These are phyloP conservation scores for Leucophora obtusa DNA, from an alignment of 2,888 invertebrate genomes.

Conservation along the genomic window DNA sequence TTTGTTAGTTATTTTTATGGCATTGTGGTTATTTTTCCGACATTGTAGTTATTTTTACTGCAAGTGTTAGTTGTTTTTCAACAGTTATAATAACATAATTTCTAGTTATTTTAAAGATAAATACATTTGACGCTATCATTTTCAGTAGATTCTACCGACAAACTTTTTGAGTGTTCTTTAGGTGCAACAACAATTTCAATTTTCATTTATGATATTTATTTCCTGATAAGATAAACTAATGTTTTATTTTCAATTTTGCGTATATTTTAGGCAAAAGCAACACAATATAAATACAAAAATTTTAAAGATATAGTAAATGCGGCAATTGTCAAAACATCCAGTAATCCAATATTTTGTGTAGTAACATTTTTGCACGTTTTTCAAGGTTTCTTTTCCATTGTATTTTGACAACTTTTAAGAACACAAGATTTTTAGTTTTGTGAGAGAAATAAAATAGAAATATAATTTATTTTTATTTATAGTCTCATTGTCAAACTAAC, in stretches of 20 bases:
- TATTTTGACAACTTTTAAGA: conserved; percentile 23
- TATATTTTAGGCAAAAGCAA: conserved; percentile 6
- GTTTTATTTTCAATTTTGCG: conserved; percentile 5
- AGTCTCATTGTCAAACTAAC: conserved; percentile 34
- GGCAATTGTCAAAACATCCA: conserved; percentile 4
- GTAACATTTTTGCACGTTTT: conserved; percentile 42
- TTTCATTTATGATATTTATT: conserved; percentile 23
- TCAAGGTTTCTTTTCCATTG: conserved; percentile 33
- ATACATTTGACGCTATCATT: too few species aligned
- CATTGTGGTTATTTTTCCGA: too few species aligned
- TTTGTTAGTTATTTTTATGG: too few species aligned
- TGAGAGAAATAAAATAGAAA: not conserved
- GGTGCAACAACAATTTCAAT: not conserved
- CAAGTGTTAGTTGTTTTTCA: too few species aligned
- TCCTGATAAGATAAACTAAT: conserved; percentile 43
- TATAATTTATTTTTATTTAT: conserved; percentile 21
- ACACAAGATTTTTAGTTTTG: conserved; percentile 4
- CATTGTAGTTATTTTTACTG: too few species aligned
- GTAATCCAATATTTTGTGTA: not conserved
- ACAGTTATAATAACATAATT: too few species aligned
- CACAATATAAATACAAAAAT: not conserved
- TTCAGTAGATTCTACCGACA: too few species aligned
- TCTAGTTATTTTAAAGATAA: too few species aligned
- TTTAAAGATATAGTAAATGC: not conserved
- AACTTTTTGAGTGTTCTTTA: too few species aligned